Base-by-base conservation (phyloP, 1,140 invertebrate species). In the Zaprionus tsacasi region DNA sequence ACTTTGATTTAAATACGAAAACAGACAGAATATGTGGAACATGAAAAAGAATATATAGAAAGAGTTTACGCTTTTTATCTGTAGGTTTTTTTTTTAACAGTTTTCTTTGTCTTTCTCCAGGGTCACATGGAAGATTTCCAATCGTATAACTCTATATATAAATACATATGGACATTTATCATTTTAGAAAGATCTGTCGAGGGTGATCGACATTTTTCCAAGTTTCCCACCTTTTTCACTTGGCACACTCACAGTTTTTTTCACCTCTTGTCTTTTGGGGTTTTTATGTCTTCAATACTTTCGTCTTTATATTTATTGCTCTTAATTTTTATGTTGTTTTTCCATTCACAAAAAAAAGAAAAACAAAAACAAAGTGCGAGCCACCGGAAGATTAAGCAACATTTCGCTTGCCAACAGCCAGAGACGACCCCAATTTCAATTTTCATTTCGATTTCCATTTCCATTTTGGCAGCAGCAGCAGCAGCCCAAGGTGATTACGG, bases 331-430 rank as follows among this genome's bases (percentile, higher is more conserved):
- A 76, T 71, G 79, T 58, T 61, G 76, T 79, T 83, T 79, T 83
- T 57, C 38, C 81, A 83, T 83, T 83, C 81, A 83, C 68, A 50
- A 82, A 82, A 80, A 63, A 45, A 63, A 50, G 40, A 81, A 59
- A 13, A 55, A 7, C 17, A 36, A 50, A 67, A 45, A 76, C 76
- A 70, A 59, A 69, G 76, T 79, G 80, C 63, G 78, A 27, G 67
- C 79, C 72, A 83, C 81, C 81, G 81, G 81, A 83, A 83, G 81
- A 83, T 83, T 83, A 77, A 76, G 81, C 81, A 83, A 83, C 76
- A 79, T 82, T 82, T 79, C 75, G 66, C 79, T 71, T 66, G 65
- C 61, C 67, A 75, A 70, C 73, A 73, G 61, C 17, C 73, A 70
- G 71, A 52, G 57, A 61, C 79, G 77, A 79, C 80, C 81, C 80